Evolutionary conservation across 2,888 invertebrate genomes (phyloP), one percentile per base, ranked within the genome.

Genomic region (Dioctria rufipes): DNA sequence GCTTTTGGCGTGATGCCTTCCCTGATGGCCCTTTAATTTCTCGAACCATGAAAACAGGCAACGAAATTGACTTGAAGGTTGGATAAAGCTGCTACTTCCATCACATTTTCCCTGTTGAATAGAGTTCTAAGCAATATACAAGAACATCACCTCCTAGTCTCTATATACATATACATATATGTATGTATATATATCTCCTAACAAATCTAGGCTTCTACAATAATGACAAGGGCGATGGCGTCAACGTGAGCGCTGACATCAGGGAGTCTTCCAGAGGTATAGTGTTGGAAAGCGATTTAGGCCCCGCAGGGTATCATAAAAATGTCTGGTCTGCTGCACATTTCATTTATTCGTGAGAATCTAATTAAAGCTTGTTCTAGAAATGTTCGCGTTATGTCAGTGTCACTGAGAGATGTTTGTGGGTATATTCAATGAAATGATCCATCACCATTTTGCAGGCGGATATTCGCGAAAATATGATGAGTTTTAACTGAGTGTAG

Each of bases 321-420:
- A 71, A 71, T 71, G 49, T 71, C 49, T 39, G 71, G 39, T 71
- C 51, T 40, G 71, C 39, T 71, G 71, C 71, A 71, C 71, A 51
- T 71, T 51, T 51, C 11, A 13, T 71, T 71, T 71, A 67, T 67
- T 67, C 43, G 71, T 71, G 49, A 51, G 37, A 71, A 71, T 71
- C 71, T 71, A 71, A 71, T 71, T 71, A 71, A 71, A 71, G 71
- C 51, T 37, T 71, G 71, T 71, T 71, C n/a, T 8, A 54, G 71
- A n/a, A 25, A 71, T 71, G 39, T 40, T 39, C 37, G 51, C 37
- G 40, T 71, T 71, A 54, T 71, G 54, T 54, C 71, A 71, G 37
- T 46, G 51, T 71, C 71, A 49, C 37, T 51, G 37, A 25, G 71
- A 71, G 66, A 37, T 71, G 51, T 40, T 49, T 51, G 13, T 37